Percentiles rank a stretch among this genome's conserved stretches.
These are phyloP conservation scores for Diaprepes abbreviatus DNA, from an alignment of 2,888 invertebrate species.

Conservation along the genomic window DNA sequence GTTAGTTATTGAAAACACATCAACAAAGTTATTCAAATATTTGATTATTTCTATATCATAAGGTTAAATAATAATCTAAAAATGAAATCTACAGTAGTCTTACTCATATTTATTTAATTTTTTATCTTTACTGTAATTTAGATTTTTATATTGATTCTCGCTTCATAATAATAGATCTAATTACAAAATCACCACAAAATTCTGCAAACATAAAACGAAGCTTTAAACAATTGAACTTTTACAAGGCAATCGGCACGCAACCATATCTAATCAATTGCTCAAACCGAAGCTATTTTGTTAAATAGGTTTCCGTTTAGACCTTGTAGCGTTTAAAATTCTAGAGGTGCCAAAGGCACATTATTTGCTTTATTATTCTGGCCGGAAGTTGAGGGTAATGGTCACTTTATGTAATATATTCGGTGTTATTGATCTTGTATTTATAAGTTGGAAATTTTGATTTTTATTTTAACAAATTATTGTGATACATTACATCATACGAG, in stretches of 20 bases:
- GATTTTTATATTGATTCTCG: too few species aligned
- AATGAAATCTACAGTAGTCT: too few species aligned
- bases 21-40: too few species aligned
- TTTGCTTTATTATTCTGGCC: not conserved
- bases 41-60: too few species aligned
- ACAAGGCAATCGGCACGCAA: not conserved
- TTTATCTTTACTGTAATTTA: too few species aligned
- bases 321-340: not conserved
- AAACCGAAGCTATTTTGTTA: not conserved
- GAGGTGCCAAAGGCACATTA: conserved; percentile 1
- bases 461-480: not conserved
- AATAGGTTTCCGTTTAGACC: not conserved
- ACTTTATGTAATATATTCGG: conserved; percentile 5
- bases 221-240: too few species aligned
- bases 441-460: not conserved
- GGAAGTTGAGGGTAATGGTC: conserved; percentile 25
- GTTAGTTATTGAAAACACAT: too few species aligned
- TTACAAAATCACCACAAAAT: too few species aligned
- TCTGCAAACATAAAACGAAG: too few species aligned
- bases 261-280: not conserved
- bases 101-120: too few species aligned
- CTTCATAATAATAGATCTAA: too few species aligned
- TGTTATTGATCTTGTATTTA: conserved; percentile 23
- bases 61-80: too few species aligned
- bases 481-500: not conserved